Evolutionary conservation across 2,113 vertebrate species (phyloP).

Genomic region (Oenanthe melanoleuca): DNA sequence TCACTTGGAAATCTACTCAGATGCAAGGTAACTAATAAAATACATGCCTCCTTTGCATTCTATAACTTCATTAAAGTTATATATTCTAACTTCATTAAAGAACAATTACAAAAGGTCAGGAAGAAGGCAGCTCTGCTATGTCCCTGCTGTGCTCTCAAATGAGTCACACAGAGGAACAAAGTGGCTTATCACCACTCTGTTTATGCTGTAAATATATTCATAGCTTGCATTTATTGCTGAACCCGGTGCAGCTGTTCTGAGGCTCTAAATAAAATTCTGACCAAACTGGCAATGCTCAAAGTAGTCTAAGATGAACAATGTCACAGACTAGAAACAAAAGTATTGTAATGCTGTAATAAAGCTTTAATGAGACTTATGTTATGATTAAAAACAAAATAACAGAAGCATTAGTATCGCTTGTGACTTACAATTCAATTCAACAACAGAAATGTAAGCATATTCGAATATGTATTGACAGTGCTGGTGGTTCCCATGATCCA

Average conservation of each 20-base stretch:
- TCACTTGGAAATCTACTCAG: not conserved
- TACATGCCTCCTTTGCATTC: not conserved
- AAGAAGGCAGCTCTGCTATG: not conserved
- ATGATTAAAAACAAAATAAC: not conserved
- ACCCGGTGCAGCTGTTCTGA: not conserved
- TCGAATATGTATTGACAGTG: not conserved
- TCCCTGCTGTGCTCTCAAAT: not conserved
- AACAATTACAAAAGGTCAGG: not conserved
- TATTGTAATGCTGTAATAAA: not conserved
- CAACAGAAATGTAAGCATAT: not conserved
- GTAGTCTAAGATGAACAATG: not conserved
- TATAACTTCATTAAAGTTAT: not conserved
- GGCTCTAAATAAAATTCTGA: slow-evolving; percentile 9
- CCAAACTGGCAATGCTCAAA: not conserved
- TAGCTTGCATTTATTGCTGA: not conserved
- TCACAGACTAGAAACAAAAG: not conserved
- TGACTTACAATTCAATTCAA: not conserved
- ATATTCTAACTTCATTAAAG: not conserved
- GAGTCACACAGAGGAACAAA: not conserved
- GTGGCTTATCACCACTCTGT: not conserved
- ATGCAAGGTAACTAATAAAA: not conserved
- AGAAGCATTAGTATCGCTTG: not conserved
- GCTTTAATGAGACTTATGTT: not conserved
- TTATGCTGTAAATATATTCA: not conserved
- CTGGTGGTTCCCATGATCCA: not conserved